These are phyloP conservation scores for Bombus pyrosoma DNA, from an alignment of 1,140 invertebrate genomes.

Conservation along the genomic window DNA sequence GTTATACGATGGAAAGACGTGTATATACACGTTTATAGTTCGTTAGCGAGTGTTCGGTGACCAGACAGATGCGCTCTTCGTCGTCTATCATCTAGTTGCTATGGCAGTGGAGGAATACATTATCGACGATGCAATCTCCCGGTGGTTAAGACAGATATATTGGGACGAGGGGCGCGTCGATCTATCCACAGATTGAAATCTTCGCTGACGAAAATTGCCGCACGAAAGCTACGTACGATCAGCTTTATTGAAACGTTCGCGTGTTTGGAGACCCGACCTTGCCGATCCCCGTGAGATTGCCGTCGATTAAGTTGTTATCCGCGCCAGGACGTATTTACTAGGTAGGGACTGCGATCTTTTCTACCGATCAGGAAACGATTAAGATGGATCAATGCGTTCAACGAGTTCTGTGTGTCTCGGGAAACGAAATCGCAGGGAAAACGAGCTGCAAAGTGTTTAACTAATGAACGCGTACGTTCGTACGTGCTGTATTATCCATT, in stretches of 20 bases:
- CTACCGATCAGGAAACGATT: background rate
- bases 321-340: background rate
- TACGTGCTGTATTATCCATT: background rate
- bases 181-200: constrained; percentile 23
- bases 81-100: constrained; percentile 24
- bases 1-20: too few relatives aligned
- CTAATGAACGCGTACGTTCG: background rate
- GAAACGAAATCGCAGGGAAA: background rate
- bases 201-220: constrained; percentile 33
- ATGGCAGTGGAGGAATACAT: constrained; percentile 32
- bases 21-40: background rate
- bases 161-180: background rate
- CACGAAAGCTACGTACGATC: background rate
- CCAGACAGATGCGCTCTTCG: background rate
- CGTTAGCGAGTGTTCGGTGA: background rate
- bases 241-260: constrained; percentile 17
- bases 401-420: background rate
- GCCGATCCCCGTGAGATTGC: constrained; percentile 3
- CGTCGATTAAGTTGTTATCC: constrained; percentile 31
- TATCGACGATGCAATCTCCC: constrained; percentile 27
- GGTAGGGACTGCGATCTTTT: background rate
- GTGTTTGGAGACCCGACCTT: constrained; percentile 13
- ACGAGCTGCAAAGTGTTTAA: too few relatives aligned
- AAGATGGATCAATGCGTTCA: background rate
- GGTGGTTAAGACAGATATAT: constrained; percentile 36